phyloP scores from a whole-genome alignment of 2,888 invertebrate species.

The Drosophila cyrtoloma region DNA sequence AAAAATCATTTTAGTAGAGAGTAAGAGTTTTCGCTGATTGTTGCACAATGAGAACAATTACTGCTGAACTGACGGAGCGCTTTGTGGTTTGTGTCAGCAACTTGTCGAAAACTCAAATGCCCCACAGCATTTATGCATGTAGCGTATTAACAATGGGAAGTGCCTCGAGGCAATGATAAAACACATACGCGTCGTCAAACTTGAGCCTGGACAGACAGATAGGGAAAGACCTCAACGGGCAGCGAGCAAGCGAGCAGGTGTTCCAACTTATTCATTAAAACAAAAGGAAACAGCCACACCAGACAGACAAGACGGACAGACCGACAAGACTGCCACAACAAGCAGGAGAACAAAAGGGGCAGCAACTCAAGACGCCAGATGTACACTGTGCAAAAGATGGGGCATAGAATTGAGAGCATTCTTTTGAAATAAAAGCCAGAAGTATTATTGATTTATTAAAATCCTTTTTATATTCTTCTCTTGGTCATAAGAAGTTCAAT shows the following conservation, averaged over 20 bases:
- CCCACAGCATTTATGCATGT: conserved; percentile 18
- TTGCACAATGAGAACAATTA: conserved; percentile 20
- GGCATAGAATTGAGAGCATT: no score
- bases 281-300: conserved; percentile 65
- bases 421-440: neutral
- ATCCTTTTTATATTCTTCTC: neutral
- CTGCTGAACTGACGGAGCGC: conserved; percentile 28
- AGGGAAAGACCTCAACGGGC: conserved; percentile 49
- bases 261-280: conserved; percentile 78
- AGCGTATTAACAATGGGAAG: conserved; percentile 58
- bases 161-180: conserved; percentile 56
- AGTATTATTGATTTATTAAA: neutral
- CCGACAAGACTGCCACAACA: conserved; percentile 9
- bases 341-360: neutral
- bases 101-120: conserved; percentile 37
- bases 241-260: conserved; percentile 67
- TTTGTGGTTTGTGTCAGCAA: conserved; percentile 25
- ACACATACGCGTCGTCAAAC: conserved; percentile 63
- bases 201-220: conserved; percentile 51
- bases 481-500: no score
- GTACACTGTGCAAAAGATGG: neutral
- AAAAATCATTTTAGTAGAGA: neutral
- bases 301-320: conserved; percentile 32
- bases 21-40: neutral
- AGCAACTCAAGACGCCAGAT: conserved; percentile 26